Conservation (phyloP, 2,888 invertebrate genomes). For the Cheilosia vulpina region DNA sequence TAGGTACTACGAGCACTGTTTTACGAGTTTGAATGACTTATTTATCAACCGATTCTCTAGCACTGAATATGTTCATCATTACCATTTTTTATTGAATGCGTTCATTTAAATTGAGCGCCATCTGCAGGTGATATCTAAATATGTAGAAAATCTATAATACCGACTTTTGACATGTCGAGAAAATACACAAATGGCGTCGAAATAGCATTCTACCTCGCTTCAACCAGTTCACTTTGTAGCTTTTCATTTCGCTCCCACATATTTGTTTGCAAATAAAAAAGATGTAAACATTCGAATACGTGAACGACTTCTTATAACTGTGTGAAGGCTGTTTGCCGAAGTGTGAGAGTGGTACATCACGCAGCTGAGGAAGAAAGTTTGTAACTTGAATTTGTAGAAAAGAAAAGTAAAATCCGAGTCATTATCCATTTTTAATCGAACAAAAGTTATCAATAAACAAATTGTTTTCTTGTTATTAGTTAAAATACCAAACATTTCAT, state of each 20-base stretch:
- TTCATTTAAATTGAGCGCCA: conserved; percentile 14
- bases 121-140: neutral
- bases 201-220: conserved; percentile 3
- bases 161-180: conserved; percentile 14
- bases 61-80: neutral
- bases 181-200: conserved; percentile 49
- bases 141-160: conserved; percentile 10
- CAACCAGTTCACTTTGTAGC: neutral
- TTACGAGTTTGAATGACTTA: no score
- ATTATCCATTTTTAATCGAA: neutral
- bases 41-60: neutral
- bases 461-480: neutral
- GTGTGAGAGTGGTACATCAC: conserved; percentile 55
- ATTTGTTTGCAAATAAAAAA: conserved; percentile 75
- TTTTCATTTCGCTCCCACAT: conserved; percentile 54
- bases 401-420: conserved; percentile 11
- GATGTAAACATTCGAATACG: conserved; percentile 68
- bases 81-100: neutral
- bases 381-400: conserved; percentile 28
- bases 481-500: conserved; percentile 2
- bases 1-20: no score
- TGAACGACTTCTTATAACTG: conserved; percentile 34
- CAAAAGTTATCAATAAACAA: conserved; percentile 6
- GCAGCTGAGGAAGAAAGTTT: conserved; percentile 61
- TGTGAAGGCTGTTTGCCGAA: conserved; percentile 34